These are phyloP conservation scores for Stramonita haemastoma DNA, from an alignment of 2,888 invertebrate species.

Conservation along the genomic window DNA sequence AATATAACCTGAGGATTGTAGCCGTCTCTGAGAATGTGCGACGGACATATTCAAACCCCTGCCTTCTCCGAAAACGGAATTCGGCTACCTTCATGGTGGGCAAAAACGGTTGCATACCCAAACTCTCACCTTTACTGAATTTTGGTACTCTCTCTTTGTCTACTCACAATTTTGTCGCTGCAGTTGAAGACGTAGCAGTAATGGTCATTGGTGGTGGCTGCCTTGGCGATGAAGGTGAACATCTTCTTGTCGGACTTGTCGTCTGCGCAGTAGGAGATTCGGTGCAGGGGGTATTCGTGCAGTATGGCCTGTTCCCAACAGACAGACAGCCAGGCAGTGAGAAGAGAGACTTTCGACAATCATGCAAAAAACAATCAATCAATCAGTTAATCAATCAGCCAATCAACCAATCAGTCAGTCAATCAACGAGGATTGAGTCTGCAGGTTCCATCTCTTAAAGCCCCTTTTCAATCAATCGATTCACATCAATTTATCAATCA, in stretches of 20 bases:
- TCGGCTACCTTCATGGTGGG: no score
- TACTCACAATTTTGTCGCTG: constrained; percentile 89
- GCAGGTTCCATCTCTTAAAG: no score
- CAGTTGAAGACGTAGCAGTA: constrained; percentile 96
- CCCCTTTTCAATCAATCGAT: no score
- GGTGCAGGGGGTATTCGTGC: constrained; percentile 96
- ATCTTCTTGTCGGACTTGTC: constrained; percentile 98
- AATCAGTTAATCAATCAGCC: neutral
- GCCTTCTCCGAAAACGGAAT: no score
- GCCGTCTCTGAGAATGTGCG: no score
- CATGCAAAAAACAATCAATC: neutral
- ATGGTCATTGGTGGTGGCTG: constrained; percentile 81
- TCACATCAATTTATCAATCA: no score
- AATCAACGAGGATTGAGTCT: no score
- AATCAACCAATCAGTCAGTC: neutral
- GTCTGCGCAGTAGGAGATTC: constrained; percentile 99
- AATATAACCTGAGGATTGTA: no score
- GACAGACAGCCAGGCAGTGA: neutral
- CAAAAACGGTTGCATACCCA: no score
- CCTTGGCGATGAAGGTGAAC: constrained; percentile 96
- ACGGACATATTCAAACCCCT: no score
- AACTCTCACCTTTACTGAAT: no score
- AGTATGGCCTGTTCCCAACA: constrained; percentile 82
- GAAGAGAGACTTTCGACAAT: neutral
- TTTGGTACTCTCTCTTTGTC: no score